A percentile compares a stretch with the other conserved stretches of the same genome.
Conservation (phyloP, 2,888 invertebrate species). For the Tinea pellionella region DNA sequence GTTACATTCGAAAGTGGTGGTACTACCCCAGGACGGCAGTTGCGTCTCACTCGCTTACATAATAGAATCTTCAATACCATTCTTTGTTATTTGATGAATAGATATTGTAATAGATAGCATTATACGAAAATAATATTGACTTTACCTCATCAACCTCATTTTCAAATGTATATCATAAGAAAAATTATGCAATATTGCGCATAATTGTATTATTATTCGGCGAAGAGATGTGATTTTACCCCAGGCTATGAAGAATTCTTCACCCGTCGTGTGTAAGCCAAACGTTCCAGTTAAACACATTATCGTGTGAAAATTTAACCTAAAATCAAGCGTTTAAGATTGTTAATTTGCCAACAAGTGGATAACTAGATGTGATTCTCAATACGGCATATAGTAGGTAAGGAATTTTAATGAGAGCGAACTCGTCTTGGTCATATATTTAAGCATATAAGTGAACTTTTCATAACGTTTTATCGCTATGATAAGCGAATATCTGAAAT, state of each 20-base stretch:
- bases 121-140: too few species aligned
- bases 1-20: too few species aligned
- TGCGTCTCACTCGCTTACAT: too few species aligned
- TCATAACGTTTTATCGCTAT: background rate
- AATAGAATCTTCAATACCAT: too few species aligned
- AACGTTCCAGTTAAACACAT: background rate
- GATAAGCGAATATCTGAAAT: slow-evolving; percentile 6
- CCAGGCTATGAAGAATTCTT: slow-evolving; percentile 9
- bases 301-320: background rate
- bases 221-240: slow-evolving; percentile 12
- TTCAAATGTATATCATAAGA: slow-evolving; percentile 1
- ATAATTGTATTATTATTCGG: slow-evolving; percentile 13
- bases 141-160: too few species aligned
- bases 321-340: background rate
- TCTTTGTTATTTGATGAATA: too few species aligned
- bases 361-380: background rate
- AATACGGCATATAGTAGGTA: background rate
- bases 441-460: background rate
- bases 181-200: slow-evolving; percentile 5
- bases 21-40: too few species aligned
- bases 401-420: slow-evolving; percentile 13
- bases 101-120: too few species aligned
- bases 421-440: slow-evolving; percentile 7
- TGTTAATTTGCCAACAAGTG: background rate
- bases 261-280: slow-evolving; percentile 5